phyloP scores from a whole-genome alignment of 1,140 invertebrate genomes.

The Anastrepha ludens region DNA sequence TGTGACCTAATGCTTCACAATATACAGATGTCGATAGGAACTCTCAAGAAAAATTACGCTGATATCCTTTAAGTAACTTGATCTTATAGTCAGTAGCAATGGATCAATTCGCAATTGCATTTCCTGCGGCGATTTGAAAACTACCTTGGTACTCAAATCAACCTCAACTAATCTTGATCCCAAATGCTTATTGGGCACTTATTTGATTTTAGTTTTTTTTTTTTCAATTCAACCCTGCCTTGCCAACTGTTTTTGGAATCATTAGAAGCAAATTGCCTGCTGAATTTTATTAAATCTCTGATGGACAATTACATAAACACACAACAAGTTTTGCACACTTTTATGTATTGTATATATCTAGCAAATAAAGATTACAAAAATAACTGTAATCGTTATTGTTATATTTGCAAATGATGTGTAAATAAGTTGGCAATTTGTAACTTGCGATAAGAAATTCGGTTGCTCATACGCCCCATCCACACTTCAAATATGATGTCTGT shows the following conservation, averaged over 20 bases:
- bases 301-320: not conserved
- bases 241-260: conserved; percentile 13
- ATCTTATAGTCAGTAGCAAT: too few relatives aligned
- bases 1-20: too few relatives aligned
- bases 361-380: not conserved
- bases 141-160: too few relatives aligned
- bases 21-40: too few relatives aligned
- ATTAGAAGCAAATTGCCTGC: conserved; percentile 30
- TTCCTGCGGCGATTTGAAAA: too few relatives aligned
- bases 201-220: not conserved
- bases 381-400: not conserved
- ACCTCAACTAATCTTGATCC: too few relatives aligned
- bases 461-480: not conserved
- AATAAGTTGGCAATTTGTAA: conserved; percentile 35
- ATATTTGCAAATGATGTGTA: conserved; percentile 31
- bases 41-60: too few relatives aligned
- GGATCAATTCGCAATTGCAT: too few relatives aligned
- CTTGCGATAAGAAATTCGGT: not conserved
- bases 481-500: too few relatives aligned
- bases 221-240: not conserved
- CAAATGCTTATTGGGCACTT: too few relatives aligned
- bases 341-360: not conserved
- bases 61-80: too few relatives aligned
- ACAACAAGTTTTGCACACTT: not conserved
- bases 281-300: conserved; percentile 25